Percentiles rank a stretch among this genome's conserved stretches.
Evolutionary conservation across 2,888 invertebrate species (phyloP).

Genomic region (Steinernema carpocapsae): DNA sequence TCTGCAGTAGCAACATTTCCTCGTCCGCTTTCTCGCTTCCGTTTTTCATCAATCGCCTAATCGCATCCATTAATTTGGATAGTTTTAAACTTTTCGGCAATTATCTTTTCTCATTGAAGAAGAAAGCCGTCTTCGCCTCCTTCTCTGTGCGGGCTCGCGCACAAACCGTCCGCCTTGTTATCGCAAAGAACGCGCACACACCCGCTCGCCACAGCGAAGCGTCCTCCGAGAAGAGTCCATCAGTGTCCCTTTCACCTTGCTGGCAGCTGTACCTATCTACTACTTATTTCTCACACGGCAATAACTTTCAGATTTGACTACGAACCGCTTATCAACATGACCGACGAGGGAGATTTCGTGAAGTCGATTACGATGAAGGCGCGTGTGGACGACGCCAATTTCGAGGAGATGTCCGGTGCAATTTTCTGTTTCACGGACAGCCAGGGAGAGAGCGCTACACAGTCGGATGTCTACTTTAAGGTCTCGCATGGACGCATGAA

Average conservation of each 20-base stretch:
- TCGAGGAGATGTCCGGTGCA: conserved; percentile 51
- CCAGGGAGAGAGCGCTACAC: conserved; percentile 37
- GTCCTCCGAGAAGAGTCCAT: conserved; percentile 28
- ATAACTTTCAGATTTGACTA: background rate
- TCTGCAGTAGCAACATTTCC: background rate
- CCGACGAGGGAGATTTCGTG: conserved; percentile 23
- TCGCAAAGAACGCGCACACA: background rate
- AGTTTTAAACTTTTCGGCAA: no score
- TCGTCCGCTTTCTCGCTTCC: background rate
- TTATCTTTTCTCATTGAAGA: no score
- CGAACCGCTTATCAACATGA: background rate
- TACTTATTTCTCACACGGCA: background rate
- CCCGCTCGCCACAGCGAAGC: conserved; percentile 6
- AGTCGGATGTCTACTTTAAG: conserved; percentile 46
- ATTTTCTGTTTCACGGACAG: conserved; percentile 41
- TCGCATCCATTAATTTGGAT: background rate
- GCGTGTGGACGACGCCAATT: conserved; percentile 49
- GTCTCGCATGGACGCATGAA: conserved; percentile 52
- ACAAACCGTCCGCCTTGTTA: conserved; percentile 34
- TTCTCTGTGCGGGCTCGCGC: background rate
- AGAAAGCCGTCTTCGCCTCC: conserved; percentile 2
- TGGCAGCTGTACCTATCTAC: conserved; percentile 25
- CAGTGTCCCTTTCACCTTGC: conserved; percentile 16
- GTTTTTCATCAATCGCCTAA: background rate
- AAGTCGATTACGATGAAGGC: conserved; percentile 45